These are phyloP conservation scores for Noturus placidus DNA, from an alignment of 2,113 vertebrate genomes.

Conservation along the genomic window DNA sequence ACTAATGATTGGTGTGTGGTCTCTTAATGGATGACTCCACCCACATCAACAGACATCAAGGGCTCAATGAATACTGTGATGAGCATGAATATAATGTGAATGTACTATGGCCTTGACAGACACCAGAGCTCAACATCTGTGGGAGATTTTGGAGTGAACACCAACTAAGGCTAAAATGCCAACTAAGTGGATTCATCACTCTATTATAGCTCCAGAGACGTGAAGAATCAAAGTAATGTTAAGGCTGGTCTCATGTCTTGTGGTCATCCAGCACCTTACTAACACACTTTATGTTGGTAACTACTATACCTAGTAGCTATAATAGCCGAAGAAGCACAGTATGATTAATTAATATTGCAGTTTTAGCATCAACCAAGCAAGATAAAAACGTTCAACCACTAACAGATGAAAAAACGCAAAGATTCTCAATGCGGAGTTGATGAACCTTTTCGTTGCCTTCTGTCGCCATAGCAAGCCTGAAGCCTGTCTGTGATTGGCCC, in stretches of 20 bases:
- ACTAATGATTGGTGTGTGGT: neutral
- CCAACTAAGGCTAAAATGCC: neutral
- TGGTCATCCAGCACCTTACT: neutral
- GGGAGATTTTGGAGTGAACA: neutral
- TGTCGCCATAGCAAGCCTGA: neutral
- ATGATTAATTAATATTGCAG: neutral
- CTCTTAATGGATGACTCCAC: neutral
- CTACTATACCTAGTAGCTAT: neutral
- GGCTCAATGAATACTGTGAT: neutral
- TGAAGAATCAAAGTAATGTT: neutral
- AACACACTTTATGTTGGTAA: neutral
- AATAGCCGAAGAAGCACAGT: neutral
- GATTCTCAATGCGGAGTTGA: conserved; percentile 17
- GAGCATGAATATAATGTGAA: neutral
- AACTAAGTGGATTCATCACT: neutral
- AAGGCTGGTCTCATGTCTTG: neutral
- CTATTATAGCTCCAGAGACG: neutral
- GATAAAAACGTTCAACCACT: neutral
- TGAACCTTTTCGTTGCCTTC: conserved; percentile 22
- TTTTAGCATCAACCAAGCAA: neutral
- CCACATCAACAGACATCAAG: neutral
- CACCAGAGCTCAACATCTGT: neutral
- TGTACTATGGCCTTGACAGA: neutral
- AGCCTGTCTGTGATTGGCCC: conserved; percentile 21
- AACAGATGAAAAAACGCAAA: neutral